Evolutionary conservation across 2,888 invertebrate genomes (phyloP), one percentile per base, ranked within the genome.

Genomic region (Pyrgus malvae): DNA sequence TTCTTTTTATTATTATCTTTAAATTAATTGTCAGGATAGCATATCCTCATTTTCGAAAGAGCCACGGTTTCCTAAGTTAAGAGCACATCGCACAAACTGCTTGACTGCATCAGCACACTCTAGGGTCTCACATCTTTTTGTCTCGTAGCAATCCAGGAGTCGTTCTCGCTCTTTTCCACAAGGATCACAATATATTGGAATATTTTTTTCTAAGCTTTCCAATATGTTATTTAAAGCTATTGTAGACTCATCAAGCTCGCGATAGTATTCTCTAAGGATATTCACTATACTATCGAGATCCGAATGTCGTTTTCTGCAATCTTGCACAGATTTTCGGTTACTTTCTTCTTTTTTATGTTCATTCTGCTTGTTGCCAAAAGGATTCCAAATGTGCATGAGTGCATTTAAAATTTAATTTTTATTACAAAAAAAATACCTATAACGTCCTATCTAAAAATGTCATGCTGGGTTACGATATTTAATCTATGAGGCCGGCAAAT

Each of bases 31-130:
- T n/a, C n/a, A n/a, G n/a, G n/a, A n/a, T n/a, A n/a, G n/a, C n/a
- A n/a, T n/a, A n/a, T n/a, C n/a, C n/a, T 31, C 2, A 27, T 31
- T 12, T 2, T 31, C 31, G n/a, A n/a, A 31, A 31, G 5, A 3
- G 31, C n/a, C n/a, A 5, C 2, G 0, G 2, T 5, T n/a, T 2
- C n/a, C 35, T 3, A 46, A 17, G 29, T 49, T 44, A 4, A 65
- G 69, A 4, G 65, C 68, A 42, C 76, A 76, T 37, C 66, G 59
- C 12, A 58, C 55, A 37, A 72, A 67, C 19, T 65, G 48, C 2
- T 45, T 38, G 7, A 72, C 69, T 3, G 61, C 45, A 3, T 64
- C 44, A 3, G 62, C 50, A 50, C 77, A 77, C 4, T 68, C 53
- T 3, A 71, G 61, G 0, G 70, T 54, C 16, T 65, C 45, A 0